Percentiles rank a stretch among this genome's conserved stretches.
These are phyloP conservation scores for Callospermophilus lateralis DNA, from an alignment of 2,113 vertebrate species.

Conservation along the genomic window DNA sequence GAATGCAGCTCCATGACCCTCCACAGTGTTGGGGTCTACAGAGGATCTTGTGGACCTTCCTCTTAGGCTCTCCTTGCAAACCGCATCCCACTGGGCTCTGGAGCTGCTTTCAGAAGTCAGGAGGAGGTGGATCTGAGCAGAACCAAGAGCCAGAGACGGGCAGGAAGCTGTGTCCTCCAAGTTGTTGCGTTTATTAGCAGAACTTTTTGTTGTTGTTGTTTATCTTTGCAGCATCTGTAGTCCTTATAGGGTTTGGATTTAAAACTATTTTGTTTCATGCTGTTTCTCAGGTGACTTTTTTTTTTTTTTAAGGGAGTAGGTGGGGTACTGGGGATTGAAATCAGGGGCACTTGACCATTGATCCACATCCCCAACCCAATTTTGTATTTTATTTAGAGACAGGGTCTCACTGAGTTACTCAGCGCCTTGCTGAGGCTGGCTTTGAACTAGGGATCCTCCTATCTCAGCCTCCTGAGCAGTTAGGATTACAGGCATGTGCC, in stretches of 20 bases:
- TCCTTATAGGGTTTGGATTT: background rate
- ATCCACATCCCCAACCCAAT: background rate
- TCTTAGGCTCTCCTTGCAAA: background rate
- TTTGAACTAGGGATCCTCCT: background rate
- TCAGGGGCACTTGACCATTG: background rate
- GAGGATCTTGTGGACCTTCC: background rate
- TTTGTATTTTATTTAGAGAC: background rate
- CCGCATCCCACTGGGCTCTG: background rate
- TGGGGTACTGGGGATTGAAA: background rate
- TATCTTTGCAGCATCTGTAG: background rate
- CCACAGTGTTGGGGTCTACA: background rate
- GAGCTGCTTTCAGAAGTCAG: background rate
- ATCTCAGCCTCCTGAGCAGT: background rate
- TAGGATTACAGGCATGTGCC: no score
- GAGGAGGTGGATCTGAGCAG: background rate
- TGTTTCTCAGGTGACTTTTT: background rate
- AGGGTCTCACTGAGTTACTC: background rate
- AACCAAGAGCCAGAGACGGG: background rate
- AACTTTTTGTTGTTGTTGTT: no score
- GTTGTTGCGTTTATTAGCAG: background rate
- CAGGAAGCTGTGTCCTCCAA: background rate
- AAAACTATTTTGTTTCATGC: slow-evolving; percentile 14
- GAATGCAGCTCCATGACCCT: background rate
- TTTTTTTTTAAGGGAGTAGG: background rate
- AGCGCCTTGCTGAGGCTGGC: no score